Evolutionary conservation across 2,113 vertebrate genomes (phyloP).

Genomic region (Tylochromis polylepis): DNA sequence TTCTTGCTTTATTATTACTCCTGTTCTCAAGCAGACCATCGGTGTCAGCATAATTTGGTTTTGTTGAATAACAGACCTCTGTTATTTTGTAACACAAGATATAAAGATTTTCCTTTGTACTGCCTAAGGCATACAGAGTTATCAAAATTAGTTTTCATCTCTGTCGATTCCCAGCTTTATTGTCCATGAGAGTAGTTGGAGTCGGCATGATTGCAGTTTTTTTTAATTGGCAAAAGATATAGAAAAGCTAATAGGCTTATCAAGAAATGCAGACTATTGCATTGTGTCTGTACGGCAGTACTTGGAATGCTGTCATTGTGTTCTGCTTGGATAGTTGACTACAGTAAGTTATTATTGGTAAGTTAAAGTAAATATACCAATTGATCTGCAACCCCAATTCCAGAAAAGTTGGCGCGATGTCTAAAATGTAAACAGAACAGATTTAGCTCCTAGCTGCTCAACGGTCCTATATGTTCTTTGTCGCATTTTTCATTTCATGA

Average conservation of each 20-base stretch:
- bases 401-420: no score
- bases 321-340: background rate
- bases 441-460: no score
- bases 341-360: background rate
- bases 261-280: background rate
- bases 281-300: background rate
- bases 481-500: no score
- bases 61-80: slow-evolving; percentile 57
- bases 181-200: background rate
- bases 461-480: no score
- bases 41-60: slow-evolving; percentile 63
- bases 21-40: slow-evolving; percentile 49
- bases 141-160: slow-evolving; percentile 47
- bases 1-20: slow-evolving; percentile 53
- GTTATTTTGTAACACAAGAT: slow-evolving; percentile 42
- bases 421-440: no score
- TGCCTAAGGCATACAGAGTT: slow-evolving; percentile 14
- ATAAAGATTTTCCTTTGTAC: slow-evolving; percentile 47
- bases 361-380: background rate
- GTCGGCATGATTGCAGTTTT: background rate
- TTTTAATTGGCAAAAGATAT: background rate
- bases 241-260: background rate
- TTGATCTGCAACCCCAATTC: background rate
- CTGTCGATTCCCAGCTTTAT: background rate
- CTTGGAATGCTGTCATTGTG: background rate